Evolutionary conservation across 2,888 invertebrate genomes (phyloP), one percentile per base, ranked within the genome.

Genomic region (Thymelicus sylvestris): DNA sequence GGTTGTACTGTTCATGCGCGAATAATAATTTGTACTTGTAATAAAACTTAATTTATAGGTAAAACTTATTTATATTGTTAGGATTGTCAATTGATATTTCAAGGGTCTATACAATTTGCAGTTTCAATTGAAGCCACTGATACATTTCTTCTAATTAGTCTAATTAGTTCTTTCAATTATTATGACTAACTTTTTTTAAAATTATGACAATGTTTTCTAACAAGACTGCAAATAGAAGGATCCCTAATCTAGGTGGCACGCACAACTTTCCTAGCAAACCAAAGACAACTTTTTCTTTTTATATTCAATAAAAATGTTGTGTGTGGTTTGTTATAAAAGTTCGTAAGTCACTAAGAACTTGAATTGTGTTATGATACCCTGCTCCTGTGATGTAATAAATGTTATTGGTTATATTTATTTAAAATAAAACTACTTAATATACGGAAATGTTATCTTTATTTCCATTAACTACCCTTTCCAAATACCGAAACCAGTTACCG

Each of bases 381-480:
- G 86, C 91, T 92, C 93, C 93, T 93, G 93, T 93, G 93, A 93
- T 93, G 91, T 93, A 93, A 92, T 93, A 93, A 92, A 93, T 92
- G 93, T 93, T 93, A 93, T 93, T 92, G 92, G 93, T 93, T 93
- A 93, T 93, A 93, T 93, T 93, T 93, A 93, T 93, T 93, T 93
- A 87, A 92, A 93, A 92, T 90, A 92, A 93, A 92, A 92, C 81
- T 91, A 92, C 91, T 91, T 92, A 92, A 91, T 92, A 91, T 90
- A 90, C 88, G 85, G 79, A 86, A 47, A 60, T 71, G 74, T 77
- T 84, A 72, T 47, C 75, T 76, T 75, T 72, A 55, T 60, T 67
- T 74, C 6, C 15, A 60, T 52, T 41, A 66, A 38, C 24, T 38
- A 8, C n/a, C 44, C 4, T 44, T 44, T 41, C 7, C 41, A 41